Evolutionary conservation across 2,113 vertebrate genomes (phyloP).

Genomic region (Passer montanus): DNA sequence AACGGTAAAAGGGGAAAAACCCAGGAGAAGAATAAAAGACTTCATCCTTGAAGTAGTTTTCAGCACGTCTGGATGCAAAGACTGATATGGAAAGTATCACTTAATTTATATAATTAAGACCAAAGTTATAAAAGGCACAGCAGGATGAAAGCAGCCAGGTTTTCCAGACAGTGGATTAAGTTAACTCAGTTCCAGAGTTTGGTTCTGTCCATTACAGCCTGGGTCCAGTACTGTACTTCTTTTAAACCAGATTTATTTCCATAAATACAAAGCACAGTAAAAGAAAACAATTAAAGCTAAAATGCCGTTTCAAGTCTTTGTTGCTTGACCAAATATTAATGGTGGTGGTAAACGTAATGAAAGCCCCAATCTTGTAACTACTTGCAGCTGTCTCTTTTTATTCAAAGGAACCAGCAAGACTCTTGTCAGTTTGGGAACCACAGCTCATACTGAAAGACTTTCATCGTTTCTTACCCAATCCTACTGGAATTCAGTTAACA

Average conservation of each 20-base stretch:
- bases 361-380: not conserved
- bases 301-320: not conserved
- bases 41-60: not conserved
- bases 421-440: not conserved
- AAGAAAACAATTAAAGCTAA: not conserved
- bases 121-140: not conserved
- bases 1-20: not conserved
- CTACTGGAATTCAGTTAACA: not conserved
- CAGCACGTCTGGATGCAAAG: not conserved
- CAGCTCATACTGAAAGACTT: not conserved
- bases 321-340: conserved; percentile 9
- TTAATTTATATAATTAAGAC: not conserved
- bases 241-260: not conserved
- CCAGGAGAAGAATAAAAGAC: not conserved
- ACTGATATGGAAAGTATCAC: not conserved
- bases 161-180: not conserved
- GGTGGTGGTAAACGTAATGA: not conserved
- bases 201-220: not conserved
- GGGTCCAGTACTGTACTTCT: not conserved
- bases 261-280: not conserved
- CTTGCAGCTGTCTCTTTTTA: not conserved
- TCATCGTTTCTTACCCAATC: not conserved
- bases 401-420: not conserved
- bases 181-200: not conserved
- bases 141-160: not conserved